Evolutionary conservation across 2,888 invertebrate genomes (phyloP).

Genomic region (Osedax frankpressi): DNA sequence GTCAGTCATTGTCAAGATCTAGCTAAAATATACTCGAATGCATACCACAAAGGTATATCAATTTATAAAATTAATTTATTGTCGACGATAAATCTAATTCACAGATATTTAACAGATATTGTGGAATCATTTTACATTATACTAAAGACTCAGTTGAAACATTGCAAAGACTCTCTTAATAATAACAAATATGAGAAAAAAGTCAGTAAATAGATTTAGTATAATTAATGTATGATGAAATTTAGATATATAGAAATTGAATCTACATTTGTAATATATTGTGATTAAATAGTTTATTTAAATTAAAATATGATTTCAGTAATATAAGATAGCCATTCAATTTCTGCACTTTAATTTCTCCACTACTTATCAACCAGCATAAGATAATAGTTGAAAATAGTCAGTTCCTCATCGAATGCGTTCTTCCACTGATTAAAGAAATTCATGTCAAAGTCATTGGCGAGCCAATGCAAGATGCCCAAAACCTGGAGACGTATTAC

Average conservation of each 20-base stretch:
- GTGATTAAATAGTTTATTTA: too few species aligned
- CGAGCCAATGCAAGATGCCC: background rate
- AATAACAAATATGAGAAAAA: background rate
- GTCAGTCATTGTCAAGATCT: background rate
- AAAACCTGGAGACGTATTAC: background rate
- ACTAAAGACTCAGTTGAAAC: background rate
- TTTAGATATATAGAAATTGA: too few species aligned
- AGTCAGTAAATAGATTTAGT: too few species aligned
- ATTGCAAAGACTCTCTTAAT: background rate
- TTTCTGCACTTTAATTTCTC: too few species aligned
- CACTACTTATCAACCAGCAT: too few species aligned
- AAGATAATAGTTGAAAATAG: background rate
- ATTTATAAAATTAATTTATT: background rate
- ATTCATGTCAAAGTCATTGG: background rate
- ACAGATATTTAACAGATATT: background rate
- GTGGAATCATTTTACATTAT: background rate
- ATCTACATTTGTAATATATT: too few species aligned
- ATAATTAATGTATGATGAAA: too few species aligned
- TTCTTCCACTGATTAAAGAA: background rate
- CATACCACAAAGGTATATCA: background rate
- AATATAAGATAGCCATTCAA: too few species aligned
- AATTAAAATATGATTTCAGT: too few species aligned
- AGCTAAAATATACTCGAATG: background rate
- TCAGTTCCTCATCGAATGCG: background rate
- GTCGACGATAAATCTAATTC: too few species aligned